Percentiles rank a stretch among this genome's conserved stretches.
Evolutionary conservation across 2,797 vertebrate genomes (phyloP).

Genomic region (Tapirus indicus): DNA sequence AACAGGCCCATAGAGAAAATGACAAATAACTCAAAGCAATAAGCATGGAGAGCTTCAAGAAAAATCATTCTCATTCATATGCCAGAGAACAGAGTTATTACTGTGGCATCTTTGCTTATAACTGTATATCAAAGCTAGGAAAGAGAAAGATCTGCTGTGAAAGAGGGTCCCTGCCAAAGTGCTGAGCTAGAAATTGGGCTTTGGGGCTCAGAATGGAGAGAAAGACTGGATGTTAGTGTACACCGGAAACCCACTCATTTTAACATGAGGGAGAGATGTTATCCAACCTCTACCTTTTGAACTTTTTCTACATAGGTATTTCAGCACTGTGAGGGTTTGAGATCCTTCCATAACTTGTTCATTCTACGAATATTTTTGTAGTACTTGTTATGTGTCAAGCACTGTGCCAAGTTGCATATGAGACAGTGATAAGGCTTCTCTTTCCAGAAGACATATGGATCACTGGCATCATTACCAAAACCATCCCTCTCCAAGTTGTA

Average conservation of each 20-base stretch:
- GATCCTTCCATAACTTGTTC: background rate
- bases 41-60: slow-evolving; percentile 8
- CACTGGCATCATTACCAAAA: background rate
- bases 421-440: background rate
- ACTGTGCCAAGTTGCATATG: background rate
- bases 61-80: slow-evolving; percentile 76
- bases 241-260: slow-evolving; percentile 16
- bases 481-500: background rate
- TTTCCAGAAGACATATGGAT: background rate
- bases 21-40: slow-evolving; percentile 82
- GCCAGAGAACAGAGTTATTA: slow-evolving; percentile 47
- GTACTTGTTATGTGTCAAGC: background rate
- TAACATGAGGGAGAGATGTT: background rate
- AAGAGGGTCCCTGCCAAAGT: background rate
- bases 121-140: slow-evolving; percentile 52
- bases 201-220: background rate
- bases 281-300: background rate
- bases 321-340: background rate
- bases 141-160: slow-evolving; percentile 54
- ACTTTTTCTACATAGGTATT: background rate
- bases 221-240: background rate
- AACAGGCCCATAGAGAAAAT: slow-evolving; percentile 70
- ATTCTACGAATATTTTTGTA: slow-evolving; percentile 17
- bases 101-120: slow-evolving; percentile 30
- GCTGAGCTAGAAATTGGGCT: slow-evolving; percentile 58